A percentile compares a stretch with the other conserved stretches of the same genome.
phyloP scores from a whole-genome alignment of 1,140 invertebrate genomes.

The Chionoecetes opilio region DNA sequence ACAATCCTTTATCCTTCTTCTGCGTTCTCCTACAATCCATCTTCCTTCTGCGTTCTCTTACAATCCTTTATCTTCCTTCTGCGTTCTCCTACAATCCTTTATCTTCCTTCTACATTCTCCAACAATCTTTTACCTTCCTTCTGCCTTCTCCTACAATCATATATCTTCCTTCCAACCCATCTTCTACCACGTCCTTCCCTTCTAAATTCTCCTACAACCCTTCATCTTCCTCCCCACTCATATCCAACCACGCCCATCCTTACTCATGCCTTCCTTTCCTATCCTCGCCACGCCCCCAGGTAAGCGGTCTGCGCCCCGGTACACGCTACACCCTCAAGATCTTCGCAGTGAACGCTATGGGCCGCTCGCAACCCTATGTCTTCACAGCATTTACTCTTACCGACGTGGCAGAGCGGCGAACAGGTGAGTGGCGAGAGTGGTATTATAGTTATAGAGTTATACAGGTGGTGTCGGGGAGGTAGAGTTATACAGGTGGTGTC shows the following conservation, averaged over 20 bases:
- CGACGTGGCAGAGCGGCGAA: constrained; percentile 80
- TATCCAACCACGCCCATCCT: background rate
- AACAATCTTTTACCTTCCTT: background rate
- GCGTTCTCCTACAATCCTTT: no score
- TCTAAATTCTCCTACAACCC: no score
- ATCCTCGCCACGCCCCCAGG: constrained; percentile 66
- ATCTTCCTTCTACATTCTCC: no score
- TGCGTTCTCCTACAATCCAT: no score
- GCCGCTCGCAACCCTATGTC: constrained; percentile 77
- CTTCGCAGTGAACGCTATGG: constrained; percentile 80
- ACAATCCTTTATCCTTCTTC: no score
- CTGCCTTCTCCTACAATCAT: background rate
- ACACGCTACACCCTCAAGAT: constrained; percentile 79
- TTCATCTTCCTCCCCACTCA: background rate
- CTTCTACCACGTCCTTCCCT: background rate
- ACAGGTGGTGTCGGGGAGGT: no score
- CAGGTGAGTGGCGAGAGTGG: constrained; percentile 71
- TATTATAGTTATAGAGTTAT: no score
- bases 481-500: background rate
- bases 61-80: no score
- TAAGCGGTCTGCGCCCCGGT: constrained; percentile 76
- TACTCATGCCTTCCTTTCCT: background rate
- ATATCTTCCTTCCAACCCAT: background rate
- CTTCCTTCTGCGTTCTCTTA: no score
- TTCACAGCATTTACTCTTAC: constrained; percentile 81